phyloP scores from a whole-genome alignment of 2,888 invertebrate genomes.

The Iselma pallidipennis region DNA sequence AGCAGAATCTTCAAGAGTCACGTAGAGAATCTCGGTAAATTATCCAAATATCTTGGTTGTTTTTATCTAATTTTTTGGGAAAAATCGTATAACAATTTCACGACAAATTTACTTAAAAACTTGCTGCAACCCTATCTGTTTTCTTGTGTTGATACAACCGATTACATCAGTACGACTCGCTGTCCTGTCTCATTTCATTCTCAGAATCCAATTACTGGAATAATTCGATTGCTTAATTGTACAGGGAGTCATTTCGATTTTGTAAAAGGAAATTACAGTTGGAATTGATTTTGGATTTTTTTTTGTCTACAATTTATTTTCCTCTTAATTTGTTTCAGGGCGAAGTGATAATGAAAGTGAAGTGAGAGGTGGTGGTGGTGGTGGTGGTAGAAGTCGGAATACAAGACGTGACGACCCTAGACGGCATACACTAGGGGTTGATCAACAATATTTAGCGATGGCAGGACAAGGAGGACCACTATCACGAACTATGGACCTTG shows the following conservation, averaged over 20 bases:
- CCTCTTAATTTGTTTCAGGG: conserved; percentile 25
- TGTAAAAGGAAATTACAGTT: neutral
- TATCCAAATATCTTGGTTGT: neutral
- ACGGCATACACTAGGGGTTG: conserved; percentile 77
- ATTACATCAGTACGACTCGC: conserved; percentile 14
- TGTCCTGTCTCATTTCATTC: conserved; percentile 10
- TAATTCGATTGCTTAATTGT: conserved; percentile 25
- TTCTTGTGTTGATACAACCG: conserved; percentile 23
- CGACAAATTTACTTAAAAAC: neutral
- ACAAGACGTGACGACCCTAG: conserved; percentile 78
- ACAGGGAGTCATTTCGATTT: conserved; percentile 25
- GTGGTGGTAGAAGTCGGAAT: conserved; percentile 54
- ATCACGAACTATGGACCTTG: conserved; percentile 73
- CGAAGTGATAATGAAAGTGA: conserved; percentile 54
- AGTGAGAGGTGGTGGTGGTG: conserved; percentile 49
- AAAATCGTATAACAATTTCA: too few relatives aligned
- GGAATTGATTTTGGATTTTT: neutral
- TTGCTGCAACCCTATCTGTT: too few relatives aligned
- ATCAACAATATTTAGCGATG: conserved; percentile 70
- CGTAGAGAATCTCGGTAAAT: neutral
- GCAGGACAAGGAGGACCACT: conserved; percentile 62
- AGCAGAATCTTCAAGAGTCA: neutral
- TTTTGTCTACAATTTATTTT: neutral
- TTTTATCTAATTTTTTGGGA: too few relatives aligned
- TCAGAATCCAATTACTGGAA: conserved; percentile 15